Percentiles rank a stretch among this genome's conserved stretches.
Evolutionary conservation across 2,113 vertebrate genomes (phyloP).

Genomic region (Phylloscopus whistleri): DNA sequence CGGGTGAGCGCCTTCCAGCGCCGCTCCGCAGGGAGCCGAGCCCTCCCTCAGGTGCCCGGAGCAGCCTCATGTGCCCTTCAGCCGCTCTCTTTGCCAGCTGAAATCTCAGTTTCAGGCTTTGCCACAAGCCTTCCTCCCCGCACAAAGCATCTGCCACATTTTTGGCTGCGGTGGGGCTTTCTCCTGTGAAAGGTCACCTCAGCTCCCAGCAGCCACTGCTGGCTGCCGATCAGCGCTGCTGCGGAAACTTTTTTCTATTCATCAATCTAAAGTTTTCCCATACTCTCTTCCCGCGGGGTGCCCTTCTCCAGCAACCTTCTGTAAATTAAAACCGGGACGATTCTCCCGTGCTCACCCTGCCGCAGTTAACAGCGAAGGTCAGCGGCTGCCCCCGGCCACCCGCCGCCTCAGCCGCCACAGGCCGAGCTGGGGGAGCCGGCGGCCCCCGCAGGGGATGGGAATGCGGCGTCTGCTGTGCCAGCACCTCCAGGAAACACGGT

Average conservation of each 20-base stretch:
- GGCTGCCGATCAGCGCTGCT: neutral
- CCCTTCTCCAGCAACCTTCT: neutral
- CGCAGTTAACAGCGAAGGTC: neutral
- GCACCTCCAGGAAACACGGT: neutral
- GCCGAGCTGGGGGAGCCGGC: neutral
- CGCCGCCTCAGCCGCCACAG: neutral
- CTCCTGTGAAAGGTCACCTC: neutral
- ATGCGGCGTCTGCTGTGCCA: rapidly evolving
- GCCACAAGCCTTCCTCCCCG: neutral
- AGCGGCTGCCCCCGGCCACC: neutral
- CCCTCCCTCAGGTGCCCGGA: neutral
- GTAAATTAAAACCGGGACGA: neutral
- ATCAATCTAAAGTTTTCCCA: neutral
- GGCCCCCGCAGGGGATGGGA: neutral
- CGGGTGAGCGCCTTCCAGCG: neutral
- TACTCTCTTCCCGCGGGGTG: neutral
- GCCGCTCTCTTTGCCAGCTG: neutral
- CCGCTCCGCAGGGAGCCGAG: neutral
- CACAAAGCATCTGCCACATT: neutral
- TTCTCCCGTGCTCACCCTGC: neutral
- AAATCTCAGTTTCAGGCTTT: neutral
- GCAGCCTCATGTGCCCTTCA: neutral
- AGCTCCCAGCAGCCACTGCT: neutral
- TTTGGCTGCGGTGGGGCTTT: neutral
- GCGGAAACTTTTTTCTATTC: neutral